A percentile compares a stretch with the other conserved stretches of the same genome.
Evolutionary conservation across 2,113 vertebrate species (phyloP).

Genomic region (Hassar affinis): DNA sequence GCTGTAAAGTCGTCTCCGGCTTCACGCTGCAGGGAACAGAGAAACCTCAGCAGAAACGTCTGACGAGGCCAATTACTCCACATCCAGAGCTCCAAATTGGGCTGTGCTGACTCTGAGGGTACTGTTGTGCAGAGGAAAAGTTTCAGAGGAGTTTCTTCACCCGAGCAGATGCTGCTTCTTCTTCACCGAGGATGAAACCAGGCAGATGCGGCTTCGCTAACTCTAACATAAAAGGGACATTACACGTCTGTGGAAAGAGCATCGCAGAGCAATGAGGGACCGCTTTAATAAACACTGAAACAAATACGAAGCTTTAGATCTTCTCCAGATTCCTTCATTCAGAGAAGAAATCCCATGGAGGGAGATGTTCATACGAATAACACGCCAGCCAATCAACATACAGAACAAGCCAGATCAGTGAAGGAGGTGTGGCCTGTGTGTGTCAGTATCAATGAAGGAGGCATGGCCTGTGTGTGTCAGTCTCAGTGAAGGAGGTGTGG

Average conservation of each 20-base stretch:
- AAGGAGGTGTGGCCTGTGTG: not conserved
- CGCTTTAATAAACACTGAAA: not conserved
- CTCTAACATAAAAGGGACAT: not conserved
- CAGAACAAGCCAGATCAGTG: not conserved
- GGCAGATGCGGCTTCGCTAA: not conserved
- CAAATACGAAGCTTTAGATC: no score
- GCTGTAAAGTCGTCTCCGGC: constrained; percentile 8
- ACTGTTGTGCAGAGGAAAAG: constrained; percentile 13
- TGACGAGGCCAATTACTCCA: constrained; percentile 49
- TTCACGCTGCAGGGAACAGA: not conserved
- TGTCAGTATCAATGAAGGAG: not conserved
- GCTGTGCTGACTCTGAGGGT: not conserved
- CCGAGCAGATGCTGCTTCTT: constrained; percentile 28
- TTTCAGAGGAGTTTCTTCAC: not conserved
- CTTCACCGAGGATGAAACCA: not conserved
- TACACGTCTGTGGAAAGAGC: not conserved
- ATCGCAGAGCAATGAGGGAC: not conserved
- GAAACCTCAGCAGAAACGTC: constrained; percentile 28
- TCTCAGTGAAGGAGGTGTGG: not conserved
- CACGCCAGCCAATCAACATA: not conserved
- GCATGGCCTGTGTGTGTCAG: not conserved
- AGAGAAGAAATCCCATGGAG: not conserved
- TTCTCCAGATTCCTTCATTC: constrained; percentile 12
- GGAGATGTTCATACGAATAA: not conserved
- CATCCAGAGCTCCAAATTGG: constrained; percentile 31